Evolutionary conservation across 2,113 vertebrate species (phyloP).

Genomic region (Periophthalmodon schlosseri): DNA sequence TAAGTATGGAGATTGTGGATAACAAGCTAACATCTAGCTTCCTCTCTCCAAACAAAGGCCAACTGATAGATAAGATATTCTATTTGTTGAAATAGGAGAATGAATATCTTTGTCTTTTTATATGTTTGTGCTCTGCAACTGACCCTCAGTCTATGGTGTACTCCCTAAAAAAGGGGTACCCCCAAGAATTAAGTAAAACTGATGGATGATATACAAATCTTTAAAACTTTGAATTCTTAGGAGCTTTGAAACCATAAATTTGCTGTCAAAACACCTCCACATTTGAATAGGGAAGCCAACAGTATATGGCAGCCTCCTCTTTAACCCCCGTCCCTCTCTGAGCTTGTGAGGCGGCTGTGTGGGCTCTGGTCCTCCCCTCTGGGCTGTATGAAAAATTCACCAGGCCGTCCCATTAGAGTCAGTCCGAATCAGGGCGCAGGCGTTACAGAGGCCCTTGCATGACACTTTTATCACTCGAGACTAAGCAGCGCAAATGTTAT

Average conservation of each 20-base stretch:
- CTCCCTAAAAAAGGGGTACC: too few species aligned
- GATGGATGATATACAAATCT: too few species aligned
- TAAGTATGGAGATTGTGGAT: too few species aligned
- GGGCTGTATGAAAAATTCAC: slow-evolving; percentile 83
- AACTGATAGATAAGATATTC: too few species aligned
- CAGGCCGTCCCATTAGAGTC: slow-evolving; percentile 80
- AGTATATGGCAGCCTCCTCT: slow-evolving; percentile 20
- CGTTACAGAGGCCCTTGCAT: slow-evolving; percentile 39
- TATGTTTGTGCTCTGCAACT: not conserved
- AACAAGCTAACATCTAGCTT: too few species aligned
- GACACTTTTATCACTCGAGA: slow-evolving; percentile 54
- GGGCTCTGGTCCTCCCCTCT: slow-evolving; percentile 68
- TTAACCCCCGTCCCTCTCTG: slow-evolving; percentile 34
- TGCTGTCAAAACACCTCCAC: not conserved
- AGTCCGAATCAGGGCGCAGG: slow-evolving; percentile 72
- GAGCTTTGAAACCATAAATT: not conserved
- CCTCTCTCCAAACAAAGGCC: too few species aligned
- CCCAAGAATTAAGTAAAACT: too few species aligned
- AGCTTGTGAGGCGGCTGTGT: slow-evolving; percentile 54
- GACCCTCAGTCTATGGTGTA: too few species aligned
- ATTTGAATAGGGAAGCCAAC: not conserved
- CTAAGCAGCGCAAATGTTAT: slow-evolving; percentile 66
- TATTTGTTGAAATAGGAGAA: too few species aligned
- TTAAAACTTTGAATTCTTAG: not conserved
- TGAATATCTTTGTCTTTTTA: not conserved